Percentiles rank a stretch among this genome's conserved stretches.
These are phyloP conservation scores for Thermophis baileyi DNA, from an alignment of 2,113 vertebrate species.

Conservation along the genomic window DNA sequence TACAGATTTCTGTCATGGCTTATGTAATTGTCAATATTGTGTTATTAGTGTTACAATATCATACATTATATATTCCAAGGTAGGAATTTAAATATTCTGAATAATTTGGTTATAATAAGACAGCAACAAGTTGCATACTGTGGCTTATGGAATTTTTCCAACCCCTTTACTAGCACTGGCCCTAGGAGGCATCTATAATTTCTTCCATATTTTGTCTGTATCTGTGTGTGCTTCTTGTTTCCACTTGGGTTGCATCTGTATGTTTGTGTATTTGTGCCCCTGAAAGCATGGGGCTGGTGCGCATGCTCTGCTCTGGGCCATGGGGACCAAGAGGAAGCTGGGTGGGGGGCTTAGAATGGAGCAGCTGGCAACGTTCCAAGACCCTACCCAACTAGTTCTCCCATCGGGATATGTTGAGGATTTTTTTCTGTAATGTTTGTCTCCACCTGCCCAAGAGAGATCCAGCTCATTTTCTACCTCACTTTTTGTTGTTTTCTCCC, in stretches of 20 bases:
- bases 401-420: background rate
- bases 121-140: background rate
- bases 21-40: conserved; percentile 9
- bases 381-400: background rate
- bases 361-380: background rate
- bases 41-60: background rate
- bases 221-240: background rate
- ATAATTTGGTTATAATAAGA: background rate
- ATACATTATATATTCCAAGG: background rate
- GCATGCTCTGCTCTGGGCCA: background rate
- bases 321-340: background rate
- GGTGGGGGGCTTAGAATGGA: background rate
- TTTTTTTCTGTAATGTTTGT: background rate
- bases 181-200: background rate
- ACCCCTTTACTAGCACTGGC: background rate
- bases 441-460: background rate
- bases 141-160: background rate
- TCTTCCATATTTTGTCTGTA: background rate
- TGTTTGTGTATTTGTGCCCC: background rate
- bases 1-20: background rate
- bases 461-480: background rate
- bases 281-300: background rate
- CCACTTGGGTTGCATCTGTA: background rate
- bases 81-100: conserved; percentile 8
- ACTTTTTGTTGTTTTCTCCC: background rate